These are phyloP conservation scores for Eulemur albifrons DNA, from an alignment of 2,797 vertebrate species.

Conservation along the genomic window DNA sequence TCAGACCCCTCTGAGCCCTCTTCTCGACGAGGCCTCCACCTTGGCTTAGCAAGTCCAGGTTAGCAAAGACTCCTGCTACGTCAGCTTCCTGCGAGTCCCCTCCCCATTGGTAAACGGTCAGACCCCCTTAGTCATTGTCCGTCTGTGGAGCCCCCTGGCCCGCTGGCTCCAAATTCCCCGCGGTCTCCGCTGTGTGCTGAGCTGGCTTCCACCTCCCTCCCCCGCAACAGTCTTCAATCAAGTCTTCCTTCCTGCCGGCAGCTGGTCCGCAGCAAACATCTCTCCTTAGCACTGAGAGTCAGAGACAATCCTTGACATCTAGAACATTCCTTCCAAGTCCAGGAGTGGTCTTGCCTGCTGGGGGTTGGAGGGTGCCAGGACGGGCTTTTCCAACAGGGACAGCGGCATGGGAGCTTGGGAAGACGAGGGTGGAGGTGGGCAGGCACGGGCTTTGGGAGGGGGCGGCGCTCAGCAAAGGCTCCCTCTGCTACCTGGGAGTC, in stretches of 20 bases:
- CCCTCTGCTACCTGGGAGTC: not conserved
- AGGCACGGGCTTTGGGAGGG: accelerated
- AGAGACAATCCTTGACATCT: accelerated
- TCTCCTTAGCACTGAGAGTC: not conserved
- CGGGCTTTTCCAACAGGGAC: not conserved
- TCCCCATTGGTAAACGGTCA: accelerated
- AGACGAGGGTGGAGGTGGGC: not conserved
- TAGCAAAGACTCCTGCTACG: not conserved
- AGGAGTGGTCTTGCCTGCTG: not conserved
- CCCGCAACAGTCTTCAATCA: not conserved
- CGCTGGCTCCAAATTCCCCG: not conserved
- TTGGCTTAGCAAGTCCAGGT: not conserved
- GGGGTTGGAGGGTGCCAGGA: accelerated
- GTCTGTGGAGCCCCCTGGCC: accelerated
- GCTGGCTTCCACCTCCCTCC: not conserved
- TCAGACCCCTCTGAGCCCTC: too few species aligned
- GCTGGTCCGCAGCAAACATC: not conserved
- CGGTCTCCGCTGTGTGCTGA: not conserved
- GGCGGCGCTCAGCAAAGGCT: accelerated
- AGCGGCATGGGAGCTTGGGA: accelerated
- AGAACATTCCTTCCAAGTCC: not conserved
- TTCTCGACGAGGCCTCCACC: accelerated
- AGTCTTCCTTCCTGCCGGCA: not conserved
- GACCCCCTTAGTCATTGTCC: accelerated
- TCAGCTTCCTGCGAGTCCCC: accelerated